Evolutionary conservation across 2,797 vertebrate species (phyloP).

Genomic region (Octomys mimax): DNA sequence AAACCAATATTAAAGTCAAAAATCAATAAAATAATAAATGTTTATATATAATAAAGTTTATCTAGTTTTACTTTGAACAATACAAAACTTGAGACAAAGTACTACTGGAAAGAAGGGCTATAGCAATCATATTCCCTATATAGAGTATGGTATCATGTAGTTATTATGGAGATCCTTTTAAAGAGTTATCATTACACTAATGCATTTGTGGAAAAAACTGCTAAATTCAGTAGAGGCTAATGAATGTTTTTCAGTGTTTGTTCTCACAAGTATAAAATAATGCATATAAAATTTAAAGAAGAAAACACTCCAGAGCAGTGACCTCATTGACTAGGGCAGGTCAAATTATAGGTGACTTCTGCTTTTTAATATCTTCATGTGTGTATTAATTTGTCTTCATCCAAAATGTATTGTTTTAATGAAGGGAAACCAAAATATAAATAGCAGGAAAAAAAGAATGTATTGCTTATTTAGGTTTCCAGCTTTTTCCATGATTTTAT

Average conservation of each 20-base stretch:
- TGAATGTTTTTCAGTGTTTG: background rate
- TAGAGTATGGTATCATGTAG: background rate
- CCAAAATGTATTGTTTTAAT: slow-evolving; percentile 22
- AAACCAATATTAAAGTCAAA: background rate
- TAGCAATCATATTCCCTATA: background rate
- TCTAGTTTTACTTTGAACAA: background rate
- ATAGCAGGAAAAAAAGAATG: background rate
- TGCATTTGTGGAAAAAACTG: background rate
- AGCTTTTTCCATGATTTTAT: background rate
- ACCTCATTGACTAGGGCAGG: background rate
- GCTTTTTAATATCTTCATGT: background rate
- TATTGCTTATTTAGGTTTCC: background rate
- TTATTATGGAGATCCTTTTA: slow-evolving; percentile 32
- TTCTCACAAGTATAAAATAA: background rate
- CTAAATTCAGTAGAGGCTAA: background rate
- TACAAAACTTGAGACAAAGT: slow-evolving; percentile 18
- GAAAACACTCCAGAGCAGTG: background rate
- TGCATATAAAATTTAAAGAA: background rate
- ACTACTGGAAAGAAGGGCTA: background rate
- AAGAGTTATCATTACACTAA: slow-evolving; percentile 4
- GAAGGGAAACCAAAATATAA: background rate
- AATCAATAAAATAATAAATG: slow-evolving; percentile 19
- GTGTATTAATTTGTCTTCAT: slow-evolving; percentile 8
- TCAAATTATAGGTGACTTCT: background rate
- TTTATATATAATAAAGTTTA: background rate